phyloP scores from a whole-genome alignment of 2,888 invertebrate species.

The Ochlodes sylvanus region DNA sequence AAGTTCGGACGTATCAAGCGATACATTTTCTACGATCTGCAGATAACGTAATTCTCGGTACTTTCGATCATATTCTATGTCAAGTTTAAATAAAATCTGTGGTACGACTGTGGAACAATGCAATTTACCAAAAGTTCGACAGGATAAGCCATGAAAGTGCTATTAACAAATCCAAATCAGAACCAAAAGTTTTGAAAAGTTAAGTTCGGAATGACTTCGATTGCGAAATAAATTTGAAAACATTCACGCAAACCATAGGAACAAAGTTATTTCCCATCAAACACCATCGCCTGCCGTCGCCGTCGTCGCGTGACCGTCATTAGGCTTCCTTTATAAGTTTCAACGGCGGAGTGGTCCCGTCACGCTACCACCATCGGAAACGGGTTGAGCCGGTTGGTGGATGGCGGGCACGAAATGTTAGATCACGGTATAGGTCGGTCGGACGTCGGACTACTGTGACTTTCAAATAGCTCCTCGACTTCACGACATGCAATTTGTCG shows the following conservation, averaged over 20 bases:
- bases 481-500: conserved; percentile 15
- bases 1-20: no score
- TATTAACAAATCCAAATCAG: no score
- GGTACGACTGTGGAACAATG: no score
- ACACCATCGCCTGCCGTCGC: not conserved
- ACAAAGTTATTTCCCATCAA: not conserved
- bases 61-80: no score
- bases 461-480: conserved; percentile 24
- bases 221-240: not conserved
- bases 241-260: not conserved
- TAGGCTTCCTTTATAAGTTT: conserved; percentile 31
- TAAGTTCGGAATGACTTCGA: not conserved
- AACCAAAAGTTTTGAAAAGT: no score
- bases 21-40: no score
- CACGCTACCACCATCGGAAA: conserved; percentile 26
- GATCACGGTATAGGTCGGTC: conserved; percentile 14
- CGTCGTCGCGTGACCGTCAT: conserved; percentile 21
- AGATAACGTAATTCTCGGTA: no score
- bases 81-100: no score
- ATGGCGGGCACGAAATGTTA: conserved; percentile 31
- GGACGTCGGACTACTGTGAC: conserved; percentile 22
- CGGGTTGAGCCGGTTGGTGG: conserved; percentile 13
- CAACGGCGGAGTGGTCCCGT: conserved; percentile 5
- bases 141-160: no score
- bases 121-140: no score